Evolutionary conservation across 2,888 invertebrate species (phyloP).

Genomic region (Noctua pronuba): DNA sequence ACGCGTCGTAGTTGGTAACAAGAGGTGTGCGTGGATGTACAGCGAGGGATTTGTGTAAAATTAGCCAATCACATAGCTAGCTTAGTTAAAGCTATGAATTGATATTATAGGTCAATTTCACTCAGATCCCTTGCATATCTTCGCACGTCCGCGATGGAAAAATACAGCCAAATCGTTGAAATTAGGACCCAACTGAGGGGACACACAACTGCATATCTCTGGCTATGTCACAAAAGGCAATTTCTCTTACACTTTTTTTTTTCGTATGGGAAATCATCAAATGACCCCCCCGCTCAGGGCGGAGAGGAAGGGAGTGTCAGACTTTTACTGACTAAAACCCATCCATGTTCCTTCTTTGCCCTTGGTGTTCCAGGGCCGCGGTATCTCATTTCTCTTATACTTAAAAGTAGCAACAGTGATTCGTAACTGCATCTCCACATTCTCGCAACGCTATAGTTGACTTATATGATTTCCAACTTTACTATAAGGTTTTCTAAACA

Average conservation of each 20-base stretch:
- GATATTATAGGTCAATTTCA: too few species aligned
- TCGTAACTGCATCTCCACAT: constrained; percentile 44
- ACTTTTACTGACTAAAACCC: too few species aligned
- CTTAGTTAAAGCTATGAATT: neutral
- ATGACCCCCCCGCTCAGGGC: too few species aligned
- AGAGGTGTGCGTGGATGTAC: neutral
- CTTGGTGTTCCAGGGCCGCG: too few species aligned
- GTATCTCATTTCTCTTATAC: neutral
- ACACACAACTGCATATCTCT: neutral
- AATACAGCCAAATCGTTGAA: neutral
- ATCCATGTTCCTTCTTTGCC: too few species aligned
- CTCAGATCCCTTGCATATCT: too few species aligned
- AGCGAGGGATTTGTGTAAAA: neutral
- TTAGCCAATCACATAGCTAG: neutral
- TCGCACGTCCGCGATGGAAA: neutral
- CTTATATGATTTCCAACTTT: constrained; percentile 60
- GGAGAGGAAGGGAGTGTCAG: too few species aligned
- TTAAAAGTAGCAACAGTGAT: constrained; percentile 31
- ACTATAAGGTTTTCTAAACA: constrained; percentile 62
- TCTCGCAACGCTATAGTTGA: constrained; percentile 48
- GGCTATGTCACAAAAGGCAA: neutral
- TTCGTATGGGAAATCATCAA: too few species aligned
- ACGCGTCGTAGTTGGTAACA: neutral
- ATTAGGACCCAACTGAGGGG: neutral
- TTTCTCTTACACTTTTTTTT: neutral